Percentiles rank a stretch among this genome's conserved stretches.
Evolutionary conservation across 2,888 invertebrate species (phyloP).

Genomic region (Hyposoter dolosus): DNA sequence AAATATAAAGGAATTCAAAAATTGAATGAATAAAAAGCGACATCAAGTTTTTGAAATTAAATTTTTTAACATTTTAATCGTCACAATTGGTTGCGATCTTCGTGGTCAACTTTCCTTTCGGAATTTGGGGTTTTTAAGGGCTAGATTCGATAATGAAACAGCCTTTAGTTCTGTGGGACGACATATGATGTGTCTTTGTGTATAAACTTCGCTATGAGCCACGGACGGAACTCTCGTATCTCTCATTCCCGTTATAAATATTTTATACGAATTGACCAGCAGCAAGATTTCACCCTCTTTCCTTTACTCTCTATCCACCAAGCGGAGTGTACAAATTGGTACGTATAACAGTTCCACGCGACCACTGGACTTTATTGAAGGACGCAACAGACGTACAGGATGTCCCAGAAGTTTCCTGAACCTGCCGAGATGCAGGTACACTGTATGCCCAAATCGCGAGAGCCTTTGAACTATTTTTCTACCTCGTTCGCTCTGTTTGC

Average conservation of each 20-base stretch:
- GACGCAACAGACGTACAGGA: slow-evolving; percentile 2
- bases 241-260: slow-evolving; percentile 53
- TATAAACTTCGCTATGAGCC: not conserved
- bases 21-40: too few relatives aligned
- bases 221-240: not conserved
- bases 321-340: slow-evolving; percentile 56
- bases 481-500: not conserved
- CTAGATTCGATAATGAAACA: too few relatives aligned
- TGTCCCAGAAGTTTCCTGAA: not conserved
- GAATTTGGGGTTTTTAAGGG: not conserved
- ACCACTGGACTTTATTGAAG: slow-evolving; percentile 33
- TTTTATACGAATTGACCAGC: slow-evolving; percentile 38
- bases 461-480: not conserved
- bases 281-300: slow-evolving; percentile 23
- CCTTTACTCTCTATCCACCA: not conserved
- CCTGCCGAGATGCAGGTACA: not conserved
- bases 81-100: not conserved
- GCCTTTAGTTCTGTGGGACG: not conserved
- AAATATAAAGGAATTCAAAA: not conserved
- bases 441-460: not conserved
- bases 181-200: not conserved
- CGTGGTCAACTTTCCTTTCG: not conserved
- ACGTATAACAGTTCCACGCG: slow-evolving; percentile 50
- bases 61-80: not conserved
- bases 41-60: too few relatives aligned